phyloP scores from a whole-genome alignment of 2,888 invertebrate genomes.

The Macrosiphum euphorbiae region DNA sequence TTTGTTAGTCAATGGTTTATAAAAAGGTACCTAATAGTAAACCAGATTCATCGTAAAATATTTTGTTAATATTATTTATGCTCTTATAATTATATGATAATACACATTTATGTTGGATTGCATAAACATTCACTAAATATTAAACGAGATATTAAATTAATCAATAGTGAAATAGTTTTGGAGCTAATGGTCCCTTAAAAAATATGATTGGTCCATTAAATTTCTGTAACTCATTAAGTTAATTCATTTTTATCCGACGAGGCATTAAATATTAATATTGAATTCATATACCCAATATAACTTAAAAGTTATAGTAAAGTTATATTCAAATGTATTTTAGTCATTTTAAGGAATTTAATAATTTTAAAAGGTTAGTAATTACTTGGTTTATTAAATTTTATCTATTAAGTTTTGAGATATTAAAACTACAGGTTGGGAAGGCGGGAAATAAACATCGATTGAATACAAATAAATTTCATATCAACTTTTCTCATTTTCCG shows the following conservation, averaged over 20 bases:
- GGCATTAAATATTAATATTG: neutral
- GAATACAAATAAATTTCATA: constrained; percentile 12
- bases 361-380: too few species aligned
- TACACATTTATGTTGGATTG: neutral
- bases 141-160: neutral
- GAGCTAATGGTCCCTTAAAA: neutral
- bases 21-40: neutral
- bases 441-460: neutral
- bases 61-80: neutral
- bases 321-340: neutral
- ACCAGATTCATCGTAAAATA: neutral
- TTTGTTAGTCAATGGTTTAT: neutral
- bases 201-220: neutral
- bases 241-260: neutral
- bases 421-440: neutral
- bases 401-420: neutral
- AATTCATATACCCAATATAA: neutral
- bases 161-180: neutral
- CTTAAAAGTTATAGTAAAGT: neutral
- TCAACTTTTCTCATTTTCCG: constrained; percentile 50
- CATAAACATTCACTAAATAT: neutral
- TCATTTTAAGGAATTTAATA: neutral
- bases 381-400: neutral
- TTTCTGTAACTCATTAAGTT: neutral
- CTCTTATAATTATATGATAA: neutral